These are phyloP conservation scores for Danio jaintianensis DNA, from an alignment of 2,797 vertebrate genomes.

Conservation along the genomic window DNA sequence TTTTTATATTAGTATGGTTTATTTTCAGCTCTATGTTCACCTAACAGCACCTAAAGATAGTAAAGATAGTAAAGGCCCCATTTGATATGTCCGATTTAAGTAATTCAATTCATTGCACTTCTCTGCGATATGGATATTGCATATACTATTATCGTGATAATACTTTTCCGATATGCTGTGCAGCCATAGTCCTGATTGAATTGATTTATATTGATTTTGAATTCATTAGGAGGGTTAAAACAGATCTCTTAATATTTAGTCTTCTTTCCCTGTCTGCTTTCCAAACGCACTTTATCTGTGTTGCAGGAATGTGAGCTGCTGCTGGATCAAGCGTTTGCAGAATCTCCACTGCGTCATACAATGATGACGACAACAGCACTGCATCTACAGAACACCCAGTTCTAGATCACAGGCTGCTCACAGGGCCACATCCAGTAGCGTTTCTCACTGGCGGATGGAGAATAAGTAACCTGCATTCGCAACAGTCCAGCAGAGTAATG, in stretches of 20 bases:
- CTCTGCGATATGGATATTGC: no score
- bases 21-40: no score
- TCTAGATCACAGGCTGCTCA: constrained; percentile 1
- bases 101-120: no score
- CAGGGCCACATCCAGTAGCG: background rate
- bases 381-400: background rate
- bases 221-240: background rate
- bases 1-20: no score
- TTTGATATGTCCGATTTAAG: no score
- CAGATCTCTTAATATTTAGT: background rate
- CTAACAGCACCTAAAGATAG: no score
- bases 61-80: no score
- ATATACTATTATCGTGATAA: no score
- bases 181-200: no score
- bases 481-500: constrained; percentile 25
- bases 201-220: no score
- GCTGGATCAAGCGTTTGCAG: background rate
- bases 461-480: constrained; percentile 9
- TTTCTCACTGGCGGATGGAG: background rate
- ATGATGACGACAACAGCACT: background rate
- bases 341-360: background rate
- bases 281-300: background rate
- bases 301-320: background rate
- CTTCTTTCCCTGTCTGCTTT: background rate
- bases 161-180: no score